These are phyloP conservation scores for Drusus annulatus DNA, from an alignment of 1,140 invertebrate genomes.

Conservation along the genomic window DNA sequence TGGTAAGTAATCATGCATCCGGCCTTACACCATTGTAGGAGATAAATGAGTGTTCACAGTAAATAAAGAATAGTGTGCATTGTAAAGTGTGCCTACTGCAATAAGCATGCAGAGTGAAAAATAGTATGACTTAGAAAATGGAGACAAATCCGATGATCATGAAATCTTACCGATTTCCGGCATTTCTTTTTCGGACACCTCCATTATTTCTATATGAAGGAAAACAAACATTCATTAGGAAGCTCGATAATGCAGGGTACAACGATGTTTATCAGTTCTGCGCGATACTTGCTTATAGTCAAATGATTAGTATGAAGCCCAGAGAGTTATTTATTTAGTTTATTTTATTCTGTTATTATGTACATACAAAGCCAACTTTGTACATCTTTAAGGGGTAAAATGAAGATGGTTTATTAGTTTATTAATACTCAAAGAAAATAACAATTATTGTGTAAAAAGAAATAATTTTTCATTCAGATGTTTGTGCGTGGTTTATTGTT, in stretches of 20 bases:
- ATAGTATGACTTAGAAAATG: slow-evolving; percentile 17
- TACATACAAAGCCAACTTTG: too few relatives aligned
- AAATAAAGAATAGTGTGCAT: slow-evolving; percentile 12
- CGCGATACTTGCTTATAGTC: background rate
- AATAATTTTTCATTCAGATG: too few relatives aligned
- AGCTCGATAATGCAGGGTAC: background rate
- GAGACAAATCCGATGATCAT: slow-evolving; percentile 38
- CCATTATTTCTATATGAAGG: slow-evolving; percentile 49
- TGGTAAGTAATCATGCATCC: too few relatives aligned
- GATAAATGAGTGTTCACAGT: background rate
- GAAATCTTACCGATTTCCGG: slow-evolving; percentile 57
- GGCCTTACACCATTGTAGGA: background rate
- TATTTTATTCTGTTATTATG: background rate
- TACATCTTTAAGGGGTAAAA: too few relatives aligned
- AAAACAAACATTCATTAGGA: slow-evolving; percentile 53
- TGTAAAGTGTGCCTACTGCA: slow-evolving; percentile 8
- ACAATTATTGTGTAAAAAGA: too few relatives aligned
- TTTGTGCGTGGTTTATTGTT: too few relatives aligned
- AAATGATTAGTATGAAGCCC: slow-evolving; percentile 16
- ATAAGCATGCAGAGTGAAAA: slow-evolving; percentile 28
- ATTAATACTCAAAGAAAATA: too few relatives aligned
- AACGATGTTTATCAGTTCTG: background rate
- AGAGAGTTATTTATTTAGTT: slow-evolving; percentile 2
- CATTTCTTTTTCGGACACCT: slow-evolving; percentile 55
- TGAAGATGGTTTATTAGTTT: too few relatives aligned